Conservation (phyloP, 2,113 vertebrate species). For the Alaudala cheleensis region DNA sequence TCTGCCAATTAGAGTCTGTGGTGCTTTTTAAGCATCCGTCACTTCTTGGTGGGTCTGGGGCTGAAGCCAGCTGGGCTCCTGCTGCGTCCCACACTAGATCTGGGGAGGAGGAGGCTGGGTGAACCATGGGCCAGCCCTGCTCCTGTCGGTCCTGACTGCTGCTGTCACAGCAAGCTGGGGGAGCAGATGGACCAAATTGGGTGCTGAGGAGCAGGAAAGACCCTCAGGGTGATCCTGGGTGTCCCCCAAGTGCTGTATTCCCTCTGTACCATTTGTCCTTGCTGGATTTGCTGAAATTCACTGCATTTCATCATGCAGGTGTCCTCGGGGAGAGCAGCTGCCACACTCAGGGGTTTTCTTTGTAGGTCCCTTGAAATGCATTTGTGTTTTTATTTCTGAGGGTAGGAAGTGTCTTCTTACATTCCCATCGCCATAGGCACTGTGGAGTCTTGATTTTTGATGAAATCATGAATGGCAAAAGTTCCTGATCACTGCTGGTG, state of each 20-base stretch:
- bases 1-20: constrained; percentile 11
- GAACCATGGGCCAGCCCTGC: neutral
- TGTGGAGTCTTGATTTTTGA: neutral
- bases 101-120: rapidly evolving
- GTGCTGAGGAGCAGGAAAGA: neutral
- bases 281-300: neutral
- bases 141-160: rapidly evolving
- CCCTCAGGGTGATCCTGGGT: rapidly evolving
- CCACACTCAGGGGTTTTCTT: neutral
- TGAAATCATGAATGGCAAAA: neutral
- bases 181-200: neutral
- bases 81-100: neutral
- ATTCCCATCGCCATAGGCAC: rapidly evolving
- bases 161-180: rapidly evolving
- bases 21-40: neutral
- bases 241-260: rapidly evolving
- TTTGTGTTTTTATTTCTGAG: neutral
- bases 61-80: neutral
- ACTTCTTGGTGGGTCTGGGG: neutral
- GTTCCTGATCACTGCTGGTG: neutral
- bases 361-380: neutral
- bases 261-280: rapidly evolving
- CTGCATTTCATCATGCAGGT: rapidly evolving
- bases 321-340: neutral
- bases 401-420: neutral